A percentile compares a stretch with the other conserved stretches of the same genome.
These are phyloP conservation scores for Limosa lapponica DNA, from an alignment of 2,797 vertebrate species.

Conservation along the genomic window DNA sequence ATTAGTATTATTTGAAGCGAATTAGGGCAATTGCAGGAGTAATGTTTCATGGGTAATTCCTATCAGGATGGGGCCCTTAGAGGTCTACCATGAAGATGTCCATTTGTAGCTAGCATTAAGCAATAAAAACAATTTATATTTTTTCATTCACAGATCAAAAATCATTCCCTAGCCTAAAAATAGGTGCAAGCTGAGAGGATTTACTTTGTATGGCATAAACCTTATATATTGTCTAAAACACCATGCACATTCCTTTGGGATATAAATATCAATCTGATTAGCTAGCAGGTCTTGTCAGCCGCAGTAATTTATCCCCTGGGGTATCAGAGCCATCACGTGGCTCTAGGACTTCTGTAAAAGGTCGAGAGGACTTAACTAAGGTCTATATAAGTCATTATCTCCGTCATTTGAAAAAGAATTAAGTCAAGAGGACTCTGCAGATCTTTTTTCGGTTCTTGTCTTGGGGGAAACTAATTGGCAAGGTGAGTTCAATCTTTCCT, in stretches of 20 bases:
- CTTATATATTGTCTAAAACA: conserved; percentile 52
- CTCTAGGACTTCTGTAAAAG: conserved; percentile 54
- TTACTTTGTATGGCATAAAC: conserved; percentile 1
- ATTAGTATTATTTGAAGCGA: not conserved
- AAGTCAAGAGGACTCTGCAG: not conserved
- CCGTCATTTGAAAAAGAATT: not conserved
- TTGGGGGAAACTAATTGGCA: not conserved
- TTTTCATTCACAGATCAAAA: not conserved
- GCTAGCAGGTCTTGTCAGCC: conserved; percentile 60
- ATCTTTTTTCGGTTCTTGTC: not conserved
- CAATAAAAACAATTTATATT: not conserved
- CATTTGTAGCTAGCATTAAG: not conserved
- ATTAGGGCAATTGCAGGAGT: not conserved
- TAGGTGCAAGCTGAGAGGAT: not conserved
- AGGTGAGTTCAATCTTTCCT: conserved; percentile 34
- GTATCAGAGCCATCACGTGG: conserved; percentile 45
- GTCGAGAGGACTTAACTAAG: conserved; percentile 47
- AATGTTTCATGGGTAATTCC: not conserved
- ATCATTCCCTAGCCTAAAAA: not conserved
- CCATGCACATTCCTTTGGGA: conserved; percentile 35
- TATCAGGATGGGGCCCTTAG: not conserved
- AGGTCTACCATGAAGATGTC: not conserved
- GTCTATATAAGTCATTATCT: conserved; percentile 46
- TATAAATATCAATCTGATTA: conserved; percentile 74
- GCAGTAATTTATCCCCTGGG: conserved; percentile 42